A percentile compares a stretch with the other conserved stretches of the same genome.
phyloP scores from a whole-genome alignment of 35 echinoderm and acorn worm genomes.

The Amphiura filiformis region DNA sequence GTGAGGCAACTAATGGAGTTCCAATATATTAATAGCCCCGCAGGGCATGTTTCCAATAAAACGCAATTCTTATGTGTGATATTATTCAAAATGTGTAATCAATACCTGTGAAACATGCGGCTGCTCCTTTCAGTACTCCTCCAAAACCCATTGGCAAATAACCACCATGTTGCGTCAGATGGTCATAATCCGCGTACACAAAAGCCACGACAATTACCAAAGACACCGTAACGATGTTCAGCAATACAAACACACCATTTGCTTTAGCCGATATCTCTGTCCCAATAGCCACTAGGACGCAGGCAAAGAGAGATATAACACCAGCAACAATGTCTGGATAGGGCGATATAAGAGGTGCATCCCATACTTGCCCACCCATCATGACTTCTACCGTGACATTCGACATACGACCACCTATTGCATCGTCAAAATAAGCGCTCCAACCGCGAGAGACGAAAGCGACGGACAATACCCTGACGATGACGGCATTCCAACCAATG shows the following conservation, averaged over 20 bases:
- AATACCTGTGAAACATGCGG: slow-evolving; percentile 67
- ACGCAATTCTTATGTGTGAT: no score
- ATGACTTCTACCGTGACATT: slow-evolving; percentile 58
- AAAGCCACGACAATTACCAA: slow-evolving; percentile 45
- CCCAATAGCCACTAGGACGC: slow-evolving; percentile 51
- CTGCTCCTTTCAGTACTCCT: slow-evolving; percentile 72
- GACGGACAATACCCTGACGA: slow-evolving; percentile 32
- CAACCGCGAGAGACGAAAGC: slow-evolving; percentile 59
- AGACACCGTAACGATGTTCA: slow-evolving; percentile 58
- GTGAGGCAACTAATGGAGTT: no score
- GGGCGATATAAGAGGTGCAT: slow-evolving; percentile 24
- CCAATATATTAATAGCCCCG: no score
- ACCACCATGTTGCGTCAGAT: slow-evolving; percentile 38
- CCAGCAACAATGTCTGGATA: slow-evolving; percentile 69
- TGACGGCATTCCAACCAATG: slow-evolving; percentile 76
- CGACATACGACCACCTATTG: slow-evolving; percentile 30
- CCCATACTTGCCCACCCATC: slow-evolving; percentile 51
- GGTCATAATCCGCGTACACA: slow-evolving; percentile 45
- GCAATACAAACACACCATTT: slow-evolving; percentile 53
- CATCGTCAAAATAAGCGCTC: slow-evolving; percentile 79
- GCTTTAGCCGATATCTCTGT: slow-evolving; percentile 48
- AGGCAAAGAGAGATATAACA: slow-evolving; percentile 34
- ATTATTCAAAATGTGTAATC: no score
- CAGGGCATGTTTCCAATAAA: no score
- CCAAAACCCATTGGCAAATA: slow-evolving; percentile 55